Evolutionary conservation across 2,797 vertebrate species (phyloP), one percentile per base, ranked within the genome.

Genomic region (Chaunax sp.): DNA sequence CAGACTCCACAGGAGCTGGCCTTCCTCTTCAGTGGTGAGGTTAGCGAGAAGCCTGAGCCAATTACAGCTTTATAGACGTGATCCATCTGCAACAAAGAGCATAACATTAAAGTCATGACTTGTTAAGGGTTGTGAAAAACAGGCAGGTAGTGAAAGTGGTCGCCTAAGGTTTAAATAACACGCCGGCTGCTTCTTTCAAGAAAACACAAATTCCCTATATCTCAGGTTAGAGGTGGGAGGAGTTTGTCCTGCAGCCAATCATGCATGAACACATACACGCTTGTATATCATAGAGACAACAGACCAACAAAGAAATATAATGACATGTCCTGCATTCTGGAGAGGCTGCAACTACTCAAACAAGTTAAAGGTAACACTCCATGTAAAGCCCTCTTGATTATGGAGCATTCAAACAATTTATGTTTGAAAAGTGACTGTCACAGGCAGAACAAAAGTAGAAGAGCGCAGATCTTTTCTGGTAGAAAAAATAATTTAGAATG

Each of bases 1-100:
- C 95, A 98, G 84, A 95, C 94, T 74, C 94, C 94, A 78, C 96
- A 97, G 78, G 95, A 94, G 87, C 96, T 94, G 89, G 94, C 91
- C 89, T 94, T 97, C 93, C 95, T 96, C 93, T 95, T 94, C 87
- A 95, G 93, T 68, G 94, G 94, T 71, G 94, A 93, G 84, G 89
- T 93, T 83, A 95, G 91, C 63, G 94, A 89, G n/a, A 96, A 95
- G 47, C 92, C 91, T 64, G 96, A 95, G 87, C 94, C 93, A 85
- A 96, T 93, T 91, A 95, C 92, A 85, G 95, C 94, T 94, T 97
- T 97, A 84, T 96, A 96, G 92, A 95, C 90, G 47, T 93, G 95
- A 90, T 96, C 95, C 95, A 97, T 96, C 96, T 97, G 95, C 74
- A 87, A 85, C 62, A 72, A 26, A 75, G 35, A 35, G 67, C 4